A percentile compares a stretch with the other conserved stretches of the same genome.
Evolutionary conservation across 2,113 vertebrate species (phyloP).

Genomic region (Lepus americanus): DNA sequence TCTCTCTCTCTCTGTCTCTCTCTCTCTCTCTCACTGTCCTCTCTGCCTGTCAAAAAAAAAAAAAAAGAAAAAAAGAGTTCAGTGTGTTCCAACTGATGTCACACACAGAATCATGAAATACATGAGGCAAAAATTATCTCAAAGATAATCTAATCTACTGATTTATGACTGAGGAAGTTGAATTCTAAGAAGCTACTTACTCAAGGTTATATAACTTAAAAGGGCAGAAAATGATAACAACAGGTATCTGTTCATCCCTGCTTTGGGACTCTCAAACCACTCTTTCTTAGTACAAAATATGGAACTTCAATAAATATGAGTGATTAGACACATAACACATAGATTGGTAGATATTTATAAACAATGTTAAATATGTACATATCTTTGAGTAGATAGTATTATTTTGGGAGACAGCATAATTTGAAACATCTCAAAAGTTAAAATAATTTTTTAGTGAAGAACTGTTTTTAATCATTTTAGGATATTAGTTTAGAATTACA

Average conservation of each 20-base stretch:
- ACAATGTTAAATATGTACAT: not conserved
- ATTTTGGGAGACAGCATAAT: not conserved
- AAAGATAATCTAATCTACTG: not conserved
- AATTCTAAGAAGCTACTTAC: not conserved
- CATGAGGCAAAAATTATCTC: not conserved
- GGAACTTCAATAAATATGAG: slow-evolving; percentile 26
- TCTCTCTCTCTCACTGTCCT: too few species aligned
- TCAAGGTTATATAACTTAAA: not conserved
- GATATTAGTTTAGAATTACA: not conserved
- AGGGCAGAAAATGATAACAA: not conserved
- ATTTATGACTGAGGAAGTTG: not conserved
- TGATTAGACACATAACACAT: not conserved
- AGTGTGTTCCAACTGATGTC: not conserved
- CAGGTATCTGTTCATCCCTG: not conserved
- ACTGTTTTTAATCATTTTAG: not conserved
- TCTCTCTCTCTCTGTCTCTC: too few species aligned
- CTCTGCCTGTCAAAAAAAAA: too few species aligned
- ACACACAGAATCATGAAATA: not conserved
- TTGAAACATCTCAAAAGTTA: not conserved
- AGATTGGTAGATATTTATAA: slow-evolving; percentile 24
- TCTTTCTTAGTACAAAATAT: not conserved
- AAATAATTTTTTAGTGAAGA: not conserved
- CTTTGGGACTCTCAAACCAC: not conserved
- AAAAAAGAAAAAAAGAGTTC: not conserved
- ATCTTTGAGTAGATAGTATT: not conserved